Conservation (phyloP, 2,113 vertebrate genomes). For the Xenus cinereus region DNA sequence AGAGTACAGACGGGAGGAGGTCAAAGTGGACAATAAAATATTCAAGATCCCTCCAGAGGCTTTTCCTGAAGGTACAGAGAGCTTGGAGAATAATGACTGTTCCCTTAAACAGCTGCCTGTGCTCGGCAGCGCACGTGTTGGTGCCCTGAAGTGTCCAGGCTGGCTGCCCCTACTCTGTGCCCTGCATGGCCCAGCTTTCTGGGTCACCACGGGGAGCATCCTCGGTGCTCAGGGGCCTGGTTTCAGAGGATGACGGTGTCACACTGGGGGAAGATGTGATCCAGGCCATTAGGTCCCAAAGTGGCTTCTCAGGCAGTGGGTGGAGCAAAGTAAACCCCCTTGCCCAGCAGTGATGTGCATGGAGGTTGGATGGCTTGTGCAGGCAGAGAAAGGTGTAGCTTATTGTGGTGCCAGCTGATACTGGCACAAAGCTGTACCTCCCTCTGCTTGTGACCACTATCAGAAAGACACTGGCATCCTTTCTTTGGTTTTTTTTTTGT, state of each 20-base stretch:
- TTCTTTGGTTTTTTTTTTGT: neutral
- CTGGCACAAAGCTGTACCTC: neutral
- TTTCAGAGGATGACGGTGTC: neutral
- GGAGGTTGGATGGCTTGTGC: neutral
- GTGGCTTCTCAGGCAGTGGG: neutral
- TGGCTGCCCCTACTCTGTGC: neutral
- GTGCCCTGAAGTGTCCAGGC: neutral
- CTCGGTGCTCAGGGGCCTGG: neutral
- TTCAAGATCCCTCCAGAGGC: conserved; percentile 85
- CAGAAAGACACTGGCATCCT: neutral
- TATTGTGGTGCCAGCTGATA: neutral
- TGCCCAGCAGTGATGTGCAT: accelerated
- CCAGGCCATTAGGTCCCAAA: neutral
- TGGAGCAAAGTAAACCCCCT: neutral
- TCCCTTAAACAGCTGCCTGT: neutral
- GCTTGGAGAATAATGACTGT: neutral
- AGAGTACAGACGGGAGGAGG: conserved; percentile 82
- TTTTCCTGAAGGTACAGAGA: conserved; percentile 81
- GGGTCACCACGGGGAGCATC: neutral
- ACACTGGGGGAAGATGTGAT: neutral
- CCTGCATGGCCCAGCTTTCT: neutral
- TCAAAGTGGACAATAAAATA: conserved; percentile 92
- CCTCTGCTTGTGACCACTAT: neutral
- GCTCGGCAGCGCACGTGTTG: neutral
- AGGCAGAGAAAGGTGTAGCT: neutral